These are phyloP conservation scores for Chaenodraco wilsoni DNA, from an alignment of 2,797 vertebrate genomes.

Conservation along the genomic window DNA sequence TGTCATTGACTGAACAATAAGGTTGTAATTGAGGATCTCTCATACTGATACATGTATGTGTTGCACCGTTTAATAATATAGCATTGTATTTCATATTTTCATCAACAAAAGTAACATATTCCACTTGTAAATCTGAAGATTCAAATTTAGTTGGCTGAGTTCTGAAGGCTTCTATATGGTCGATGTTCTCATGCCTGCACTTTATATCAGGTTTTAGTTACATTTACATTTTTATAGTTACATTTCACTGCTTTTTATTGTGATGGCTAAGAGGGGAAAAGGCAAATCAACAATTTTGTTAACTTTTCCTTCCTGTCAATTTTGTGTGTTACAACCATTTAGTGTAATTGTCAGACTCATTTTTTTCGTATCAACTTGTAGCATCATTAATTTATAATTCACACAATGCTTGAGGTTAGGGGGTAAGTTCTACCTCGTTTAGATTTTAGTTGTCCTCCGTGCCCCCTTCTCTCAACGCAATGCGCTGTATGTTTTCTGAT, in stretches of 20 bases:
- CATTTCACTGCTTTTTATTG: slow-evolving; percentile 59
- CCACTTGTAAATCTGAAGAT: slow-evolving; percentile 52
- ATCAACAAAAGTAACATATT: slow-evolving; percentile 32
- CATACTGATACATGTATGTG: slow-evolving; percentile 44
- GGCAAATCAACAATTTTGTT: slow-evolving; percentile 53
- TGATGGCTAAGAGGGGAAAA: slow-evolving; percentile 33
- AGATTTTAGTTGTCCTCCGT: slow-evolving; percentile 64
- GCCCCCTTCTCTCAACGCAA: slow-evolving; percentile 64
- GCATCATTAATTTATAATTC: slow-evolving; percentile 74
- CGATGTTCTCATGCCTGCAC: slow-evolving; percentile 83
- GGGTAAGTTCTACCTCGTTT: slow-evolving; percentile 84
- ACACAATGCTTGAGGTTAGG: slow-evolving; percentile 72
- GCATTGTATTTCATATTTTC: slow-evolving; percentile 42
- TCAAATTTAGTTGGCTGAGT: slow-evolving; percentile 65
- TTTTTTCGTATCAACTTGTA: slow-evolving; percentile 57
- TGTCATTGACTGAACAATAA: slow-evolving; percentile 59
- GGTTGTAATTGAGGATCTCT: slow-evolving; percentile 69
- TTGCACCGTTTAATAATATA: slow-evolving; percentile 42
- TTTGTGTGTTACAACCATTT: slow-evolving; percentile 42
- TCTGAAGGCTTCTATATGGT: slow-evolving; percentile 62
- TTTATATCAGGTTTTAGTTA: slow-evolving; percentile 80
- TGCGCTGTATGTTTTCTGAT: slow-evolving; percentile 67
- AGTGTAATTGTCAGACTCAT: slow-evolving; percentile 8
- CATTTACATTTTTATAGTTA: slow-evolving; percentile 53
- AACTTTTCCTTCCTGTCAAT: slow-evolving; percentile 25